Percentiles rank a stretch among this genome's conserved stretches.
These are phyloP conservation scores for Beaufortia kweichowensis DNA, from an alignment of 2,113 vertebrate genomes.

Conservation along the genomic window DNA sequence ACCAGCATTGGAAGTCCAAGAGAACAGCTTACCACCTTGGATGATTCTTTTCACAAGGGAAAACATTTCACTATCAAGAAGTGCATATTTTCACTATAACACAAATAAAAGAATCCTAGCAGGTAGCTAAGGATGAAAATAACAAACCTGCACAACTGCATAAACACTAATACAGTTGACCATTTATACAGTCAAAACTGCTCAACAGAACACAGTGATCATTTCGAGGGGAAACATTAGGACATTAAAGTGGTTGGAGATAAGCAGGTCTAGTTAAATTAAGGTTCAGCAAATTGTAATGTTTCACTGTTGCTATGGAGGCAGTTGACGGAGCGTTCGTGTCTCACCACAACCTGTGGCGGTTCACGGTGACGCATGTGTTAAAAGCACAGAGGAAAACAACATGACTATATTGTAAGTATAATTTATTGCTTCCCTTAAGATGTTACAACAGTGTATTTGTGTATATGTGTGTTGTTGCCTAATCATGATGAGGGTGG, in stretches of 20 bases:
- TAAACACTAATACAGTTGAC: too few species aligned
- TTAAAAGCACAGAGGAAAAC: conserved; percentile 22
- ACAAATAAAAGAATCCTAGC: not conserved
- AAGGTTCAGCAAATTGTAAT: conserved; percentile 22
- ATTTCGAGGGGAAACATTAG: not conserved
- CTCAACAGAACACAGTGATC: not conserved
- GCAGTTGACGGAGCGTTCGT: conserved; percentile 7
- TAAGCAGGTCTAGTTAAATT: conserved; percentile 10
- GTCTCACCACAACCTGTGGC: conserved; percentile 18
- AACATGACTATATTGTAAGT: conserved; percentile 5
- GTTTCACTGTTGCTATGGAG: conserved; percentile 32
- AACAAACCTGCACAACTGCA: not conserved
- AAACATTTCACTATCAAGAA: too few species aligned
- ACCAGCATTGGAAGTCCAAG: too few species aligned
- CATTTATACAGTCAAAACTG: too few species aligned
- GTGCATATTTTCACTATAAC: not conserved
- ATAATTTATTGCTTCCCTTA: not conserved
- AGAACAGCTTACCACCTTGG: too few species aligned
- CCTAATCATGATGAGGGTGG: conserved; percentile 10
- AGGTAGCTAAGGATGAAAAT: not conserved
- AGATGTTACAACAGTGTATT: not conserved
- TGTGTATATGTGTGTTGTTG: conserved; percentile 48
- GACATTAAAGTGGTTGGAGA: not conserved
- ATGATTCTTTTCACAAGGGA: too few species aligned
- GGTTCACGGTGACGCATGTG: conserved; percentile 22